Percentiles rank a stretch among this genome's conserved stretches.
phyloP scores from a whole-genome alignment of 2,113 vertebrate genomes.

The Microtus oregoni region DNA sequence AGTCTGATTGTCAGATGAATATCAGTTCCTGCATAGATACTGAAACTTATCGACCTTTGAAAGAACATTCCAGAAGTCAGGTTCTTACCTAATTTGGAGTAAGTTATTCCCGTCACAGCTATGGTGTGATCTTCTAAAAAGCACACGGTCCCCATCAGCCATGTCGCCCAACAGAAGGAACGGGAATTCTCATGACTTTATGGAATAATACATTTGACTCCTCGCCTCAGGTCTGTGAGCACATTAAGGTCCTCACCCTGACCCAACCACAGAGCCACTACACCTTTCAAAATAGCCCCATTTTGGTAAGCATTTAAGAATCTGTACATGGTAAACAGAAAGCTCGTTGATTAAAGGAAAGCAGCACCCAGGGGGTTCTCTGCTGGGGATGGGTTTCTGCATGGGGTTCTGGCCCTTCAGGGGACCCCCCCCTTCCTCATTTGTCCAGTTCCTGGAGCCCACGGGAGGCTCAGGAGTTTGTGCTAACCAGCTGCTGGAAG shows the following conservation, averaged over 20 bases:
- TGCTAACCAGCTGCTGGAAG: constrained; percentile 41
- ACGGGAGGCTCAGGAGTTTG: not conserved
- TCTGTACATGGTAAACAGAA: not conserved
- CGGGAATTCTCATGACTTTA: not conserved
- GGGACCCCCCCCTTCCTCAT: not conserved
- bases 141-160: not conserved
- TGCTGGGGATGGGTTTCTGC: not conserved
- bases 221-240: not conserved
- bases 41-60: constrained; percentile 10
- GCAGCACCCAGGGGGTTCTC: accelerated
- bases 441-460: not conserved
- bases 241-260: not conserved
- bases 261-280: not conserved
- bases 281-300: not conserved
- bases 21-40: not conserved
- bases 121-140: not conserved
- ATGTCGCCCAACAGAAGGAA: accelerated
- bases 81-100: not conserved
- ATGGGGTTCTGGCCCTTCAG: too few species aligned
- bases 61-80: not conserved
- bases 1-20: not conserved
- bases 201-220: not conserved
- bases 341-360: not conserved
- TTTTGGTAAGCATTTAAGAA: not conserved
- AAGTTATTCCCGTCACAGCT: constrained; percentile 13